These are phyloP conservation scores for Lepidotrigona ventralis DNA, from an alignment of 1,140 invertebrate species.

Conservation along the genomic window DNA sequence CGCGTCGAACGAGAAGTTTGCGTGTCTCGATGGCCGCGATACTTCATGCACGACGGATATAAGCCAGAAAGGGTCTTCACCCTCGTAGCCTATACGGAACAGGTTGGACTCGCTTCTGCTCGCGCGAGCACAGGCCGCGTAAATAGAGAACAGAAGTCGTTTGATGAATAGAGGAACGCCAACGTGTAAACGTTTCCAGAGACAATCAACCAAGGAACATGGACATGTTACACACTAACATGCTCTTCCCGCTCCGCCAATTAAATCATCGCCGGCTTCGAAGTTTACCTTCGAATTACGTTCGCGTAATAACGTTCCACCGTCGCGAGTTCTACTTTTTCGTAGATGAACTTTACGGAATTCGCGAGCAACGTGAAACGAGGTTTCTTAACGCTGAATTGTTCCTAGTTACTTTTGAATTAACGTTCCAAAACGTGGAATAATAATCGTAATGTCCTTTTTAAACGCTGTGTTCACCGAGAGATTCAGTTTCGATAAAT, in stretches of 20 bases:
- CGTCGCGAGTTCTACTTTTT: too few relatives aligned
- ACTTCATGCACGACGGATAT: conserved; percentile 38
- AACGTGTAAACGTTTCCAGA: background rate
- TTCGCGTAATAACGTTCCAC: background rate
- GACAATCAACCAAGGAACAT: background rate
- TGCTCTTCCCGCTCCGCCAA: background rate
- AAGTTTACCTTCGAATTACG: background rate
- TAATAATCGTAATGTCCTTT: too few relatives aligned
- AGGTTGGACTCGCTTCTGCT: conserved; percentile 18
- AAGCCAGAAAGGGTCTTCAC: conserved; percentile 42
- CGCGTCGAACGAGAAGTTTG: conserved; percentile 11
- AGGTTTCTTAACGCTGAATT: too few relatives aligned
- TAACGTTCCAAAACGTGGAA: too few relatives aligned
- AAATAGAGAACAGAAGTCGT: conserved; percentile 25
- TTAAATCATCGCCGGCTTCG: background rate
- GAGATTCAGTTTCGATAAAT: too few relatives aligned
- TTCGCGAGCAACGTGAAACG: background rate
- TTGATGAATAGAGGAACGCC: conserved; percentile 18
- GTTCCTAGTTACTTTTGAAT: too few relatives aligned
- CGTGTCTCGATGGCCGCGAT: conserved; percentile 5
- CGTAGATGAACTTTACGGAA: too few relatives aligned
- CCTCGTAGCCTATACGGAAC: conserved; percentile 27
- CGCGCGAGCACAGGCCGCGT: background rate
- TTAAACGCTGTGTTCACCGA: too few relatives aligned
- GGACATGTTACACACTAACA: background rate